Evolutionary conservation across 2,888 invertebrate genomes (phyloP).

Genomic region (Drosophila atripex): DNA sequence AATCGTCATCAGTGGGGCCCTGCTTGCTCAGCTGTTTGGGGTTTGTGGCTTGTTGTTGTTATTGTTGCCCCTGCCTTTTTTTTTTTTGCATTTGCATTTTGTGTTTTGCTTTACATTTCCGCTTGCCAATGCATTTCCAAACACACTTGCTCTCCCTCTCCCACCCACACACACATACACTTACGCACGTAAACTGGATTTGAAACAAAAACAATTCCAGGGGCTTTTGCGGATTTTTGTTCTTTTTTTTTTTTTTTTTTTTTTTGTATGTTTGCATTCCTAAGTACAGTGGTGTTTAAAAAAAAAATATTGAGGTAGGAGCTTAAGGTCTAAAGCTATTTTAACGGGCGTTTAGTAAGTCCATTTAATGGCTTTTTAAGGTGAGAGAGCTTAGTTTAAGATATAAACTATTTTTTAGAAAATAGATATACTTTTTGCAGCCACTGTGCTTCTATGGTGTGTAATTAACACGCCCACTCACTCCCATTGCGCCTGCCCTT

Average conservation of each 20-base stretch:
- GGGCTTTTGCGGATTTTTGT: conserved; percentile 25
- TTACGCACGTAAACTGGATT: conserved; percentile 8
- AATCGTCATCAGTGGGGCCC: conserved; percentile 30
- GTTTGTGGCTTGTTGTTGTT: conserved; percentile 20
- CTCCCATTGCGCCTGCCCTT: conserved; percentile 51
- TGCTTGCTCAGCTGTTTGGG: conserved; percentile 63
- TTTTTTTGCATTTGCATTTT: conserved; percentile 48
- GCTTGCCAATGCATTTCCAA: conserved; percentile 68
- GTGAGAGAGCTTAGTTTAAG: neutral
- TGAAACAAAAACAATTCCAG: conserved; percentile 18
- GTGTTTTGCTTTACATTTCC: conserved; percentile 69
- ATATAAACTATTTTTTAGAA: neutral
- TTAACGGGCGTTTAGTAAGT: neutral
- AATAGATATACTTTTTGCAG: neutral
- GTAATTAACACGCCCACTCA: conserved; percentile 47
- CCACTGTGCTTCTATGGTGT: conserved; percentile 30
- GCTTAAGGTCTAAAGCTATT: neutral
- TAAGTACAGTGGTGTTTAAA: neutral
- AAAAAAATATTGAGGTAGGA: conserved; percentile 1
- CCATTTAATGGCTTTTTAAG: neutral
- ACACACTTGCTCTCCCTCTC: conserved; percentile 16
- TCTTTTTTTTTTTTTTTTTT: conserved; percentile 6
- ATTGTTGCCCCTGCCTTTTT: too few species aligned
- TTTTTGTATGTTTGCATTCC: neutral
- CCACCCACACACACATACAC: neutral